Evolutionary conservation across 1,140 invertebrate genomes (phyloP), one percentile per base, ranked within the genome.

Genomic region (Cyrtorhinus lividipennis): DNA sequence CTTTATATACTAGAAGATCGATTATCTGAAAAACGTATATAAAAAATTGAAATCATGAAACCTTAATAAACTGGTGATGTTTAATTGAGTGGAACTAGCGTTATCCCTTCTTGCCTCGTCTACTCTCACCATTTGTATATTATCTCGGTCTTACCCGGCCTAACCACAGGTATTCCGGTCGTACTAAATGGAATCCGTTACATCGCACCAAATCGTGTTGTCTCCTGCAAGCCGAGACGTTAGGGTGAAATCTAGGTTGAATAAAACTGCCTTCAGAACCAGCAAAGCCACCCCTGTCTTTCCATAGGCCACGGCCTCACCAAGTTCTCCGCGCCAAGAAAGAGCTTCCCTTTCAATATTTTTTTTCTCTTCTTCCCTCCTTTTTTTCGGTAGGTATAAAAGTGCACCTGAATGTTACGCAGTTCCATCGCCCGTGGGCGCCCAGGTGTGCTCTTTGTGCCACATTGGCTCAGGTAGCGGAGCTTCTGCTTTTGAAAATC

Each of bases 361-460:
- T n/a, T n/a, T n/a, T n/a, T n/a, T n/a, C n/a, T n/a, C n/a, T n/a
- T n/a, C n/a, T n/a, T n/a, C n/a, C n/a, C n/a, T n/a, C n/a, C 38
- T n/a, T 44, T 44, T 44, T 44, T 44, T 44, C 38, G 38, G 48
- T 53, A 53, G 48, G 48, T 53, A 53, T 53, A 53, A 53, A 53
- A 53, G 48, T 53, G 48, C 48, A 53, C 48, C 48, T 53, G 48
- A 53, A 53, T 8, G 48, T 53, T 53, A 53, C 48, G 48, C 48
- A 53, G 48, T 53, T 53, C 48, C 18, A 53, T 15, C 48, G 18
- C 10, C 48, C 10, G 18, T 53, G 18, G 38, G 48, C 48, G 48
- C 48, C 48, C 48, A 53, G 48, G 48, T 53, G 48, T 53, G 48
- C 48, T 10, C 48, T 53, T 53, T 53, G 48, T 53, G 48, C 48